Conservation (phyloP, 2,797 vertebrate genomes). For the Chiloscyllium punctatum region DNA sequence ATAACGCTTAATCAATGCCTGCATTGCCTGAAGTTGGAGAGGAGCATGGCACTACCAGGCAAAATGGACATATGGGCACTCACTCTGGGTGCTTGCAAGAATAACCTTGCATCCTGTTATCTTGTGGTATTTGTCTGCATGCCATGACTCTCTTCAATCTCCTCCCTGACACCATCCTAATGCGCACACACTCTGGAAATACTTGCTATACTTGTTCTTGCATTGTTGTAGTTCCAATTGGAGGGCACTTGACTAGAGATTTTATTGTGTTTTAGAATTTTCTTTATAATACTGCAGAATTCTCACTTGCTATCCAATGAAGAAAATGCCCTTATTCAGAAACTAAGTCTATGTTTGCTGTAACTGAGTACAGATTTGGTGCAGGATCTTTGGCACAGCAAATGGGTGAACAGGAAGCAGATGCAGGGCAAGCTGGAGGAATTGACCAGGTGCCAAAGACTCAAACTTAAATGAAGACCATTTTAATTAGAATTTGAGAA, state of each 20-base stretch:
- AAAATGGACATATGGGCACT: background rate
- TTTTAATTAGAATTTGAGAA: background rate
- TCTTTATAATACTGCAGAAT: background rate
- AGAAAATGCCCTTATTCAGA: background rate
- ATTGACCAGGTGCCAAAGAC: background rate
- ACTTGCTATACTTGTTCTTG: background rate
- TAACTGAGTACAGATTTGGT: background rate
- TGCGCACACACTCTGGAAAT: background rate
- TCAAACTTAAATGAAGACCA: background rate
- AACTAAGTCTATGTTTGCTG: background rate
- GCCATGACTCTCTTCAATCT: background rate
- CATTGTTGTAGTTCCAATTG: background rate
- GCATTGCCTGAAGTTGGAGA: background rate
- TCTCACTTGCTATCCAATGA: background rate
- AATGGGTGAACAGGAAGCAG: constrained; percentile 7
- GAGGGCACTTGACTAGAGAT: background rate
- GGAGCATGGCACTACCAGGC: background rate
- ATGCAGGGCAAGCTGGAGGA: background rate
- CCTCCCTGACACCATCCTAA: too few species aligned
- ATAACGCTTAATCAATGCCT: background rate
- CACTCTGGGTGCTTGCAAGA: background rate
- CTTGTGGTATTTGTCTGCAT: background rate
- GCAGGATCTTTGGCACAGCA: constrained; percentile 7
- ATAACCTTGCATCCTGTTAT: background rate
- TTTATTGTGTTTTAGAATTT: background rate